phyloP scores from a whole-genome alignment of 1,140 invertebrate species.

The Zaprionus lachaisei region DNA sequence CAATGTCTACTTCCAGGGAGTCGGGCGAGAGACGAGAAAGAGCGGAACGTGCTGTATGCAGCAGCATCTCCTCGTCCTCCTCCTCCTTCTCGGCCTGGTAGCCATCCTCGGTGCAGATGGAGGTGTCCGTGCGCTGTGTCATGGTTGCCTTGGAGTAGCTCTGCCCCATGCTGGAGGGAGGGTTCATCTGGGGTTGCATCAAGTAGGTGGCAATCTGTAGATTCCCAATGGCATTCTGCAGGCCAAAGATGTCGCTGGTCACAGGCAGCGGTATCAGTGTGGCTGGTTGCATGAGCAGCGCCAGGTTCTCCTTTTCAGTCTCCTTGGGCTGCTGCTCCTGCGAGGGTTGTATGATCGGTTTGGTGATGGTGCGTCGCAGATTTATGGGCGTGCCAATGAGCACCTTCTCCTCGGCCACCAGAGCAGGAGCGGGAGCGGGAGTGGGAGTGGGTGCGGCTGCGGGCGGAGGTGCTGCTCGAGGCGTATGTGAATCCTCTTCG shows the following conservation, averaged over 20 bases:
- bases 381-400: slow-evolving; percentile 83
- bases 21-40: slow-evolving; percentile 65
- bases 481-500: slow-evolving; percentile 28
- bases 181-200: slow-evolving; percentile 61
- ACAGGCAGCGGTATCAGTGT: slow-evolving; percentile 83
- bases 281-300: slow-evolving; percentile 84
- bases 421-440: not conserved
- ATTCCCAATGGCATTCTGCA: slow-evolving; percentile 81
- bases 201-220: slow-evolving; percentile 80
- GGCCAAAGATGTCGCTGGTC: slow-evolving; percentile 76
- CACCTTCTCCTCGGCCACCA: slow-evolving; percentile 71
- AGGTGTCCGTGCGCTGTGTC: slow-evolving; percentile 74
- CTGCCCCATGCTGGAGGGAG: slow-evolving; percentile 41
- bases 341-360: slow-evolving; percentile 59
- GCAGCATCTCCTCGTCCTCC: slow-evolving; percentile 34
- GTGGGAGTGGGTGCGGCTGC: not conserved
- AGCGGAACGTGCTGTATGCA: slow-evolving; percentile 30
- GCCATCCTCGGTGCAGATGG: slow-evolving; percentile 75
- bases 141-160: slow-evolving; percentile 64
- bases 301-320: slow-evolving; percentile 70
- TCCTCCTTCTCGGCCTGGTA: slow-evolving; percentile 73
- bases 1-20: slow-evolving; percentile 57
- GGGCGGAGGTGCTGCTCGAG: slow-evolving; percentile 26
- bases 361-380: slow-evolving; percentile 71
- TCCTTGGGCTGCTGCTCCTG: slow-evolving; percentile 10